Evolutionary conservation across 2,113 vertebrate species (phyloP), one percentile per base, ranked within the genome.

Genomic region (Sarotherodon lohbergeri): DNA sequence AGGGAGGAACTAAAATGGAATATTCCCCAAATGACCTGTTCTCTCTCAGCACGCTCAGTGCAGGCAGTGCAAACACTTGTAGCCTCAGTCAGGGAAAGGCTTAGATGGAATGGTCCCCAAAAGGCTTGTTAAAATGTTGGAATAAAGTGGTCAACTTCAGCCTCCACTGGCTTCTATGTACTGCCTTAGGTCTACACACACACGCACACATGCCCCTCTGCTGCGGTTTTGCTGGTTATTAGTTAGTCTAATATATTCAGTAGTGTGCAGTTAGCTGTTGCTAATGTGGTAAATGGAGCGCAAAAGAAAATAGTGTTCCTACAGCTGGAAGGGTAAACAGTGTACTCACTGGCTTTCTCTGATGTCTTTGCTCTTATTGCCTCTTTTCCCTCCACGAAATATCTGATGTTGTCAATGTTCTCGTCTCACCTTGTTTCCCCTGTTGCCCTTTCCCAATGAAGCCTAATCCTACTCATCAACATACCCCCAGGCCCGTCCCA

Each of bases 221-320:
- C 61, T 86, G 36, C 50, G 61, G 63, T 84, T 71, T 73, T 82
- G 81, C 82, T 92, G 91, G 84, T 94, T 93, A 93, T 93, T 92
- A 92, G 87, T 91, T 92, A 85, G 86, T 86, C 81, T 94, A 94
- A 95, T 95, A 85, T 91, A 88, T 95, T 93, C 92, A 92, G 87
- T 90, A 52, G 82, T 81, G 92, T 90, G 87, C 92, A 94, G 94
- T 95, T 94, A 95, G 86, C 93, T 81, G 86, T 56, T 86, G 83
- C 89, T 93, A 94, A 94, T 91, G 89, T 90, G 85, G 87, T 94
- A 93, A 93, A 94, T 93, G 91, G 84, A 94, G 92, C 89, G 9
- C 41, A 81, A 84, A 85, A 80, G 78, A 85, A 83, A 85, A 83
- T 56, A 36, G 79, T 50, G 83, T 83, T 91, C 46, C 84, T 85